phyloP scores from a whole-genome alignment of 2,888 invertebrate species.

The Syrista parreyssii region DNA sequence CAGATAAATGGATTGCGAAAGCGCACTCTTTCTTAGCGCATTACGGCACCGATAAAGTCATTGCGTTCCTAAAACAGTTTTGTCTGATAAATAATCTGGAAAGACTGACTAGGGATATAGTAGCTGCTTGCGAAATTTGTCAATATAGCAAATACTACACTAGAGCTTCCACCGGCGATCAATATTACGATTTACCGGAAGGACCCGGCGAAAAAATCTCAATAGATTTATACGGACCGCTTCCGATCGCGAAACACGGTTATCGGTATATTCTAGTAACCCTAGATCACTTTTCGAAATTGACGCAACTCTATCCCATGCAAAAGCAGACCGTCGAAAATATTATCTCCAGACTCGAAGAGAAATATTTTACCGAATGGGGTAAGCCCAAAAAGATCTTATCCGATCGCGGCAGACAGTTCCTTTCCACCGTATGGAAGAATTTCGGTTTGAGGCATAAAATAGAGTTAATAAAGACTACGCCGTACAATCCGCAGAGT shows the following conservation, averaged over 20 bases:
- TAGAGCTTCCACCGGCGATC: not conserved
- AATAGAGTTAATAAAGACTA: slow-evolving; percentile 4
- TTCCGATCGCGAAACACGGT: slow-evolving; percentile 12
- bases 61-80: too few species aligned
- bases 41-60: too few species aligned
- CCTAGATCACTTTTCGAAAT: slow-evolving; percentile 15
- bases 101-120: slow-evolving; percentile 8
- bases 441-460: not conserved
- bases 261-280: slow-evolving; percentile 13
- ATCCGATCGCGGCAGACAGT: slow-evolving; percentile 14
- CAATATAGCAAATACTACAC: slow-evolving; percentile 13
- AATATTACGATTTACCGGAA: slow-evolving; percentile 8
- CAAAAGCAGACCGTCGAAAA: not conserved
- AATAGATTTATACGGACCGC: slow-evolving; percentile 16
- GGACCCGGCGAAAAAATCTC: slow-evolving; percentile 15
- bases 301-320: slow-evolving; percentile 12
- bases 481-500: slow-evolving; percentile 19
- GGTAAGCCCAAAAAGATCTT: slow-evolving; percentile 11
- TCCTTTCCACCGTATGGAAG: slow-evolving; percentile 8
- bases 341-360: not conserved
- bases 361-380: slow-evolving; percentile 8
- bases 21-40: too few species aligned
- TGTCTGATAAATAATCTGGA: not conserved
- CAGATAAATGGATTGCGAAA: too few species aligned
- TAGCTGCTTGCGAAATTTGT: slow-evolving; percentile 11